Percentiles rank a stretch among this genome's conserved stretches.
Conservation (phyloP, 2,113 vertebrate species). For the Eurystomus gularis region DNA sequence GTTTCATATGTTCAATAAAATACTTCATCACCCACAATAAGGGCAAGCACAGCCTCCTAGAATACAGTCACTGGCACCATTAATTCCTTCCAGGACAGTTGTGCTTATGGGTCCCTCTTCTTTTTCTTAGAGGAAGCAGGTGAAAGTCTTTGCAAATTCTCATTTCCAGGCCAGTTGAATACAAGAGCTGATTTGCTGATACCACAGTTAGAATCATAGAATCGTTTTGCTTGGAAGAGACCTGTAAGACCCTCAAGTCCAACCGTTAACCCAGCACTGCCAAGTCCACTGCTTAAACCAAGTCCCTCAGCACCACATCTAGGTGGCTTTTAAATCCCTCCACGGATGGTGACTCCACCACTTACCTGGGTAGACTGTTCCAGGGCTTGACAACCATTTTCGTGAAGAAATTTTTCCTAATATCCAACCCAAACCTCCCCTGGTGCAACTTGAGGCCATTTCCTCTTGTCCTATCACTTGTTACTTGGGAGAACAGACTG, state of each 20-base stretch:
- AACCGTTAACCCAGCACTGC: no score
- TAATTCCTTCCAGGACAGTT: background rate
- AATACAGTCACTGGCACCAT: background rate
- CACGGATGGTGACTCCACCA: background rate
- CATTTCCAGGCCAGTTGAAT: background rate
- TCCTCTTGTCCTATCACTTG: background rate
- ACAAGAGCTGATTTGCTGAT: background rate
- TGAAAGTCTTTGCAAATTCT: background rate
- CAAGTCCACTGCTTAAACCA: no score
- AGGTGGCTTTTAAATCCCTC: background rate
- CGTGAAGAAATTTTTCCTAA: background rate
- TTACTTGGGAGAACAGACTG: no score
- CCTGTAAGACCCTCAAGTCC: no score
- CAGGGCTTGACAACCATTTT: background rate
- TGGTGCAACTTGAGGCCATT: background rate
- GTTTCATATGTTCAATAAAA: background rate
- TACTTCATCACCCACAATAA: background rate
- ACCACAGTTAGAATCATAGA: background rate
- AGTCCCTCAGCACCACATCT: background rate
- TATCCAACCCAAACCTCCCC: background rate
- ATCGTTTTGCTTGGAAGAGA: no score
- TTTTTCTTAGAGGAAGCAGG: slow-evolving; percentile 1
- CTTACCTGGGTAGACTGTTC: background rate
- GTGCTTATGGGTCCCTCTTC: background rate
- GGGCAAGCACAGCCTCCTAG: background rate